Evolutionary conservation across 1,140 invertebrate species (phyloP).

Genomic region (Metaphire vulgaris): DNA sequence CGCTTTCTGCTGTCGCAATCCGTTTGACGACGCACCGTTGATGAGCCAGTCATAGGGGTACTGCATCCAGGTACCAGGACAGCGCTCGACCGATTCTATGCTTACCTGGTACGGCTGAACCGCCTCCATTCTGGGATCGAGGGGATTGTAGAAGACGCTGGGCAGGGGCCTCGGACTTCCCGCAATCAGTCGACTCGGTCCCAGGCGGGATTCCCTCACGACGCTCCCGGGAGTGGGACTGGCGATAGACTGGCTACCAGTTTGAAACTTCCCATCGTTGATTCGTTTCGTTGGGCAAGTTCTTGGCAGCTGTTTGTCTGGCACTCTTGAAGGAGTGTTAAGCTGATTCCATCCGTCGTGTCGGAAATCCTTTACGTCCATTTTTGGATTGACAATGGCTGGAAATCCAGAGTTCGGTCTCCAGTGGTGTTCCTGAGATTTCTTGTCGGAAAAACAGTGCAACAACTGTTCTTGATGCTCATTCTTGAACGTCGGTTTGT

Average conservation of each 20-base stretch:
- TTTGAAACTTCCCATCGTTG: not conserved
- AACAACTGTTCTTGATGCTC: no score
- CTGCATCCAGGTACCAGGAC: no score
- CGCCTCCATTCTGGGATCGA: not conserved
- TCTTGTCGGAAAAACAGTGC: no score
- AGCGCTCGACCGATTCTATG: not conserved
- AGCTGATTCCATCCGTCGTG: no score
- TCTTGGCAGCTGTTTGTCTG: not conserved
- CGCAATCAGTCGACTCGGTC: not conserved
- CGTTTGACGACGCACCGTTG: no score
- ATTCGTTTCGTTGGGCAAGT: not conserved
- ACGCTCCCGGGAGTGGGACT: not conserved
- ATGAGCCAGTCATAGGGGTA: no score
- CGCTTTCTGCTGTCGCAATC: not conserved
- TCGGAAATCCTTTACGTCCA: no score
- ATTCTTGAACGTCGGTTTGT: no score
- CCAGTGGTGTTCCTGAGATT: no score
- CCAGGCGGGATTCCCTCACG: not conserved
- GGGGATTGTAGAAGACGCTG: not conserved
- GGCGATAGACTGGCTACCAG: not conserved
- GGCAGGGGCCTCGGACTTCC: not conserved
- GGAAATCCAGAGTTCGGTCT: no score
- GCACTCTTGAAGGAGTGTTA: no score
- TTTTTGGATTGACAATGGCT: no score
- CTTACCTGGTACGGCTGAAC: not conserved